phyloP scores from a whole-genome alignment of 2,113 vertebrate genomes.

The Alouatta palliata region DNA sequence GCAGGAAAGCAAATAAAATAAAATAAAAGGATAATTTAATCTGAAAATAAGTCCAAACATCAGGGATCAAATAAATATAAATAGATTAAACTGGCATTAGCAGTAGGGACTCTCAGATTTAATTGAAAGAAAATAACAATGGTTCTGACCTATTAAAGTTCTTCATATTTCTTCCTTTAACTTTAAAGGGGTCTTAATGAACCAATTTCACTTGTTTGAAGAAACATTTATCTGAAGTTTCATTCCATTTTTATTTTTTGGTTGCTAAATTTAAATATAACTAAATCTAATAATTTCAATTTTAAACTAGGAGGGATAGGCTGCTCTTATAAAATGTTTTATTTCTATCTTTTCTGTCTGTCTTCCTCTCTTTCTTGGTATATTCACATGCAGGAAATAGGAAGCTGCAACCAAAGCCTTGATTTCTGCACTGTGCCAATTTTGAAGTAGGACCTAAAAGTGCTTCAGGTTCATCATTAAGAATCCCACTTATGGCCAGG shows the following conservation, averaged over 20 bases:
- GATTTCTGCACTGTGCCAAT: not conserved
- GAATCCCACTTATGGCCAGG: not conserved
- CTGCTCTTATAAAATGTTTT: not conserved
- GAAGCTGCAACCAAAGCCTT: not conserved
- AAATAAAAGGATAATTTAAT: not conserved
- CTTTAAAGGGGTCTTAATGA: not conserved
- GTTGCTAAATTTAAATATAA: not conserved
- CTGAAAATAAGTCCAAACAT: not conserved
- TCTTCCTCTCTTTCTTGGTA: not conserved
- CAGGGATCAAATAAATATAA: constrained; percentile 18
- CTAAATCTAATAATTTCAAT: not conserved
- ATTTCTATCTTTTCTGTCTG: not conserved
- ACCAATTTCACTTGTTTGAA: not conserved
- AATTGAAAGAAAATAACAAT: constrained; percentile 2
- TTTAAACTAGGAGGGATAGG: not conserved
- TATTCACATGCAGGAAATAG: not conserved
- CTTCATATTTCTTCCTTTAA: not conserved
- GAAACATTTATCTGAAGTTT: not conserved
- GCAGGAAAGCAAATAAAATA: not conserved
- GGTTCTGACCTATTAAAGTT: not conserved
- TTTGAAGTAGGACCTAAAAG: not conserved
- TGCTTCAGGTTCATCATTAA: not conserved
- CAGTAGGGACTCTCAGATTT: not conserved
- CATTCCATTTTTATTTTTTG: not conserved
- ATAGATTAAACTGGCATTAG: constrained; percentile 22